Conservation (phyloP, 2,113 vertebrate genomes). For the Ancistrus triradiatus region DNA sequence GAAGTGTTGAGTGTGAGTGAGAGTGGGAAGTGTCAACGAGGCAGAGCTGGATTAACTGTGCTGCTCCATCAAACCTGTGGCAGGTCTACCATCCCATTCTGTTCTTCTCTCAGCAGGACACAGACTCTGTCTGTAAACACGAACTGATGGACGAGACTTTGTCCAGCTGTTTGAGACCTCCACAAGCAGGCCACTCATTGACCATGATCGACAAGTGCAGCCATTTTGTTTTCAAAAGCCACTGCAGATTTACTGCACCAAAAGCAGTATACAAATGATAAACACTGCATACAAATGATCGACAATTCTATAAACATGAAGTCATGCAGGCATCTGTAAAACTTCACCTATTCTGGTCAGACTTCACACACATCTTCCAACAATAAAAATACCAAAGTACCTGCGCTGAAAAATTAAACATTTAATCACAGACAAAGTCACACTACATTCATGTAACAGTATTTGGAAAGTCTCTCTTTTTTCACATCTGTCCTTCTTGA, state of each 20-base stretch:
- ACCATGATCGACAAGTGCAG: background rate
- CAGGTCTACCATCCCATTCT: conserved; percentile 3
- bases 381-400: background rate
- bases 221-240: background rate
- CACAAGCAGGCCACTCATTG: background rate
- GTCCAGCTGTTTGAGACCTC: conserved; percentile 50
- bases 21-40: background rate
- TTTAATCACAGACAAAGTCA: background rate
- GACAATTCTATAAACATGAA: background rate
- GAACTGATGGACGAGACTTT: conserved; percentile 19
- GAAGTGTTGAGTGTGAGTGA: background rate
- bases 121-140: conserved; percentile 31
- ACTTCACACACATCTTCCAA: background rate
- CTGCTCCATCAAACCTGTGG: conserved; percentile 17
- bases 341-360: background rate
- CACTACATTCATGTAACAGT: conserved; percentile 15
- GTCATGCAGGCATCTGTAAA: background rate
- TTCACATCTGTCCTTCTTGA: conserved; percentile 38
- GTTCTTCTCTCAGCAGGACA: conserved; percentile 24
- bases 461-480: conserved; percentile 23
- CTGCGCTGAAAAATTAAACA: conserved; percentile 1
- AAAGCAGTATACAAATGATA: background rate
- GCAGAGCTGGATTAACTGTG: background rate
- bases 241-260: conserved; percentile 7
- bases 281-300: background rate